Conservation (phyloP, 2,888 invertebrate species). For the Tinea semifulvella region DNA sequence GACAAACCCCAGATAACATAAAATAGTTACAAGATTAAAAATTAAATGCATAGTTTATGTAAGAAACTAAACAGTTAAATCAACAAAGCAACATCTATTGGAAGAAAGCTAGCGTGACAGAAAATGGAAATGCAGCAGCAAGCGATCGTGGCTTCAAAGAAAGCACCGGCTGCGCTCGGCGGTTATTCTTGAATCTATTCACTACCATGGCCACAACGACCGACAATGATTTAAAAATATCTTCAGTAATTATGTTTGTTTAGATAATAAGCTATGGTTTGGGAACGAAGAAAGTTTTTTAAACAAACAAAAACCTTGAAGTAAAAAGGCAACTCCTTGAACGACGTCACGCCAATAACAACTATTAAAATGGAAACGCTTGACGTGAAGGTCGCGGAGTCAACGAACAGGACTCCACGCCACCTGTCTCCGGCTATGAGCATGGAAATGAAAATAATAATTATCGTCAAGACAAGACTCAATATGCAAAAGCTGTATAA, state of each 20-base stretch:
- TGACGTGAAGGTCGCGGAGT: slow-evolving; percentile 55
- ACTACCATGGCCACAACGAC: not conserved
- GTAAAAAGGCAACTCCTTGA: not conserved
- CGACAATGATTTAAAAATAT: not conserved
- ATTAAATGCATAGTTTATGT: no score
- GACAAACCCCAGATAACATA: no score
- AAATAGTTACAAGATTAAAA: no score
- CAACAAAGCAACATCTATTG: not conserved
- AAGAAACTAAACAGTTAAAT: not conserved
- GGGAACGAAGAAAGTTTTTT: not conserved
- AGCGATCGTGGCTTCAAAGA: slow-evolving; percentile 18
- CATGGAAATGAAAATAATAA: slow-evolving; percentile 32
- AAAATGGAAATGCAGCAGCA: slow-evolving; percentile 20
- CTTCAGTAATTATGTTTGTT: not conserved
- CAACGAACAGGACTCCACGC: slow-evolving; percentile 39
- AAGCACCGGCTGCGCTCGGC: slow-evolving; percentile 15
- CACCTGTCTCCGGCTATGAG: slow-evolving; percentile 42
- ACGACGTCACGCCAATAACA: slow-evolving; percentile 24
- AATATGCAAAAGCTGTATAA: no score
- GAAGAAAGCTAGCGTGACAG: slow-evolving; percentile 19
- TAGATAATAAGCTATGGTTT: slow-evolving; percentile 1
- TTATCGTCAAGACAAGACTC: slow-evolving; percentile 29
- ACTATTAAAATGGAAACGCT: slow-evolving; percentile 39
- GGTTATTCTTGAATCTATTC: not conserved
- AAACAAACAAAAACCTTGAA: no score